Evolutionary conservation across 2,888 invertebrate genomes (phyloP).

Genomic region (Copidosoma aretas): DNA sequence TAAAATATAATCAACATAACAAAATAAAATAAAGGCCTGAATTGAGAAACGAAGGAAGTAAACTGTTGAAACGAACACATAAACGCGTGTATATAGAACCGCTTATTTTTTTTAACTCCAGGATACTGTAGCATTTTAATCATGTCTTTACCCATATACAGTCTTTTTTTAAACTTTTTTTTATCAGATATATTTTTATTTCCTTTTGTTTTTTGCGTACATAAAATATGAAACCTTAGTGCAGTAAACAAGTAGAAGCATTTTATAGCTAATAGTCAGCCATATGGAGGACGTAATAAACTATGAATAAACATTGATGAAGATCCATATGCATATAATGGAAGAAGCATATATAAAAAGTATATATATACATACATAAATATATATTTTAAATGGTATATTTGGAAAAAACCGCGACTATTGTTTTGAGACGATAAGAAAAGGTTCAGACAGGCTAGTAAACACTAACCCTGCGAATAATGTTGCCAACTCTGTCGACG

Average conservation of each 20-base stretch:
- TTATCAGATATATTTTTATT: slow-evolving; percentile 34
- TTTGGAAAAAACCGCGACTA: slow-evolving; percentile 50
- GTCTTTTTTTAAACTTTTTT: slow-evolving; percentile 28
- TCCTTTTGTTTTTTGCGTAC: slow-evolving; percentile 28
- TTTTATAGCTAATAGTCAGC: slow-evolving; percentile 57
- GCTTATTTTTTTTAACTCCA: slow-evolving; percentile 29
- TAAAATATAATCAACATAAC: slow-evolving; percentile 7
- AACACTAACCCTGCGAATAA: slow-evolving; percentile 34
- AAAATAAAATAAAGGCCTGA: slow-evolving; percentile 20
- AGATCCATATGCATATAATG: slow-evolving; percentile 51
- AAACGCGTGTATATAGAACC: slow-evolving; percentile 37
- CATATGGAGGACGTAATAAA: slow-evolving; percentile 57
- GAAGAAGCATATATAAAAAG: slow-evolving; percentile 42
- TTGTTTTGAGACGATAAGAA: slow-evolving; percentile 48
- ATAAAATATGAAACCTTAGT: slow-evolving; percentile 38
- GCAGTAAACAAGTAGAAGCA: slow-evolving; percentile 50
- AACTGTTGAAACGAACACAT: slow-evolving; percentile 29
- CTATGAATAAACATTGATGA: slow-evolving; percentile 54
- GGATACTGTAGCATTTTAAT: slow-evolving; percentile 35
- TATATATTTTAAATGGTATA: slow-evolving; percentile 58
- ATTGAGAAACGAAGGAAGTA: slow-evolving; percentile 14
- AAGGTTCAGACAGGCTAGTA: slow-evolving; percentile 31
- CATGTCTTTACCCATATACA: slow-evolving; percentile 34
- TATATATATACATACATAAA: slow-evolving; percentile 49
- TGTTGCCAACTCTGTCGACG: slow-evolving; percentile 43